Conservation (phyloP, 2,797 vertebrate species). For the Rhyacichthys aspro region DNA sequence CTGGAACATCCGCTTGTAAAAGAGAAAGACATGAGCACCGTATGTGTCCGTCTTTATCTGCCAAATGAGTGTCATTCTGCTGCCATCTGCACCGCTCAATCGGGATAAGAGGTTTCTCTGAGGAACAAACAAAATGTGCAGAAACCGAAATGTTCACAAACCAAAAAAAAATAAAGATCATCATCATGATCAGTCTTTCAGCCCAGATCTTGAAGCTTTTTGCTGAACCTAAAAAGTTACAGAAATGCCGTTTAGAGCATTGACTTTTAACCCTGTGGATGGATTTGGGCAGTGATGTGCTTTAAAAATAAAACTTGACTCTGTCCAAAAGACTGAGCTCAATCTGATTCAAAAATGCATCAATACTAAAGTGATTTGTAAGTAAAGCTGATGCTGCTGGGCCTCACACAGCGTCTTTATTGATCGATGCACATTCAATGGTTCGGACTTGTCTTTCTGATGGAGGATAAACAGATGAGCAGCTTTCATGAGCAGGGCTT, state of each 20-base stretch:
- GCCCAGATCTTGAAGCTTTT: no score
- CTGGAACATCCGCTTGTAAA: not conserved
- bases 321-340: not conserved
- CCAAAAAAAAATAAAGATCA: slow-evolving; percentile 14
- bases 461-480: not conserved
- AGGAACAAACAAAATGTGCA: slow-evolving; percentile 19
- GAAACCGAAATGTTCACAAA: not conserved
- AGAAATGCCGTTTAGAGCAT: not conserved
- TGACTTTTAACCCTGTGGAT: not conserved
- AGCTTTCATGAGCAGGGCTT: not conserved
- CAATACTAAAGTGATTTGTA: not conserved
- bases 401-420: not conserved
- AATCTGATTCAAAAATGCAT: not conserved
- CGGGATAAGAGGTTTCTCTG: not conserved
- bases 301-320: not conserved
- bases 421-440: not conserved
- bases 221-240: no score
- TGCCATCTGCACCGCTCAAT: slow-evolving; percentile 16
- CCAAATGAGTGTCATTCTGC: slow-evolving; percentile 14
- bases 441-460: not conserved
- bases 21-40: not conserved
- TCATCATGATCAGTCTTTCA: no score
- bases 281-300: not conserved
- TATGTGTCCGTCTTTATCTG: not conserved
- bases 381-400: not conserved